These are phyloP conservation scores for Muricea muricata DNA, from an alignment of 92 coral and sea anemone genomes.

Conservation along the genomic window DNA sequence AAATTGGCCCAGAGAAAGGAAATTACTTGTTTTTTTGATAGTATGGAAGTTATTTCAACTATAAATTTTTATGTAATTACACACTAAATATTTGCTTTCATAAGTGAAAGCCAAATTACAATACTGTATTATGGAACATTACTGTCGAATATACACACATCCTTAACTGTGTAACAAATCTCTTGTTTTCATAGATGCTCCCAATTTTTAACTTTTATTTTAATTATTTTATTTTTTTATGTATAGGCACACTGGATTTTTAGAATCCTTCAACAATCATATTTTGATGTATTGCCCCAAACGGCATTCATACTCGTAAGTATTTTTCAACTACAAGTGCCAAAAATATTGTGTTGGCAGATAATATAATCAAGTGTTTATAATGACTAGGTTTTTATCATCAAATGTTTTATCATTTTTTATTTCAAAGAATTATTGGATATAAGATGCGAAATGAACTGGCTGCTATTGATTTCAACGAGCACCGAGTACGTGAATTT, in stretches of 20 bases:
- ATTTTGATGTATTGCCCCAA: too few relatives aligned
- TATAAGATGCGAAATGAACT: constrained; percentile 28
- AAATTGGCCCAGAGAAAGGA: too few relatives aligned
- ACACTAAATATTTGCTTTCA: too few relatives aligned
- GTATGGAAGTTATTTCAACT: too few relatives aligned
- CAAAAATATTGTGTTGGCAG: neutral
- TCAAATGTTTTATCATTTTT: neutral
- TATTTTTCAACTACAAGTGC: neutral
- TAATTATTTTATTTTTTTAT: too few relatives aligned
- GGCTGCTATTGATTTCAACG: constrained; percentile 31
- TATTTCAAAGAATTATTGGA: neutral
- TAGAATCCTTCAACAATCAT: neutral
- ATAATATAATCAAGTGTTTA: neutral
- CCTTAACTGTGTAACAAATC: too few relatives aligned
- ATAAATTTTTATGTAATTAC: too few relatives aligned
- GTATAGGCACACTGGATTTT: neutral
- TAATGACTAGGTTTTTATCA: too few relatives aligned
- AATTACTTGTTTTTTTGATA: too few relatives aligned
- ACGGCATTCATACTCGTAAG: neutral
- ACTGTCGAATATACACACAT: too few relatives aligned
- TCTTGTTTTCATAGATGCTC: neutral
- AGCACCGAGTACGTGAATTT: constrained; percentile 28
- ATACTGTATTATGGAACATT: too few relatives aligned
- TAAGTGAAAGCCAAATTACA: too few relatives aligned
- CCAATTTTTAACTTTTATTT: neutral